These are phyloP conservation scores for Chromobotia macracanthus DNA, from an alignment of 2,797 vertebrate species.

Conservation along the genomic window DNA sequence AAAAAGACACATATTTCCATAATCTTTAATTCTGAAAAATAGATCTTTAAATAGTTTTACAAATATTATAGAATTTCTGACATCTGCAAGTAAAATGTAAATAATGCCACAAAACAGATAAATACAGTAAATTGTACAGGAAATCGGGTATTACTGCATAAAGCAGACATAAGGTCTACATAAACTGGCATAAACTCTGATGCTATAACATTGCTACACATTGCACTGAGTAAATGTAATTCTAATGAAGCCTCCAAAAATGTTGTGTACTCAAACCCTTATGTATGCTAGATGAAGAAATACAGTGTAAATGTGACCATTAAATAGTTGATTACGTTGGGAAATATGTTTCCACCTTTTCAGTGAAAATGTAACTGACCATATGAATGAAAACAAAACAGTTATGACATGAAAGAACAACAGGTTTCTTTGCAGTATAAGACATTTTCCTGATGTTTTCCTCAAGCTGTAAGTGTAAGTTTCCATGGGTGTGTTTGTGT, in stretches of 20 bases:
- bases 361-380: slow-evolving; percentile 52
- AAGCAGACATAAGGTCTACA: slow-evolving; percentile 58
- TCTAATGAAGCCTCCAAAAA: slow-evolving; percentile 31
- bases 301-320: slow-evolving; percentile 61
- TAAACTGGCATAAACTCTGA: slow-evolving; percentile 45
- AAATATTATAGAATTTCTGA: slow-evolving; percentile 81
- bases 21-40: slow-evolving; percentile 76
- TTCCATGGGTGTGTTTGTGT: slow-evolving; percentile 41
- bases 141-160: slow-evolving; percentile 62
- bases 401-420: slow-evolving; percentile 33
- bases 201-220: slow-evolving; percentile 37
- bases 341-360: slow-evolving; percentile 45
- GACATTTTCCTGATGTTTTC: slow-evolving; percentile 18
- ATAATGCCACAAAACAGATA: slow-evolving; percentile 65
- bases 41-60: slow-evolving; percentile 82
- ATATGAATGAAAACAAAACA: slow-evolving; percentile 20
- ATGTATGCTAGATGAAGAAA: slow-evolving; percentile 58
- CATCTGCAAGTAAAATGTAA: slow-evolving; percentile 70
- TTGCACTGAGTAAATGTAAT: slow-evolving; percentile 51
- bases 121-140: slow-evolving; percentile 56
- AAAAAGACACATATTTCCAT: slow-evolving; percentile 68
- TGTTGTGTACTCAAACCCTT: slow-evolving; percentile 41
- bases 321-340: slow-evolving; percentile 57
- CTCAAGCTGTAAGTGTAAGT: slow-evolving; percentile 22
- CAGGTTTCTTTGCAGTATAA: slow-evolving; percentile 25